phyloP scores from a whole-genome alignment of 2,113 vertebrate genomes.

The Litocranius walleri region DNA sequence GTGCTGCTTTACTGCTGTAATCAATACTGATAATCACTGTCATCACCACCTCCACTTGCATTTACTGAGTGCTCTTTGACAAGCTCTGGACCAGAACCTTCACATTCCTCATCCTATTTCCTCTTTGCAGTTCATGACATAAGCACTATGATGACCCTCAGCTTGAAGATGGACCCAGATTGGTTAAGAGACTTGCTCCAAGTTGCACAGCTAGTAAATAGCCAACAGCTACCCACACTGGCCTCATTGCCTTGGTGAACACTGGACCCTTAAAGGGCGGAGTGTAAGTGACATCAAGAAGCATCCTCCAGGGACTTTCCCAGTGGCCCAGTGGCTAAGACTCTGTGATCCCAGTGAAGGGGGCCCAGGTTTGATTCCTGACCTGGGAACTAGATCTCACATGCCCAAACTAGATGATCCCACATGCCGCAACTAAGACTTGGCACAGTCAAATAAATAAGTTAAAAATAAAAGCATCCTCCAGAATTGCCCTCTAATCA shows the following conservation, averaged over 20 bases:
- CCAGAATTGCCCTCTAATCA: neutral
- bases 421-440: neutral
- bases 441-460: neutral
- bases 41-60: rapidly evolving
- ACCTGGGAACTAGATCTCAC: neutral
- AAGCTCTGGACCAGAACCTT: neutral
- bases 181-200: neutral
- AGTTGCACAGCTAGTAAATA: neutral
- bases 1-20: neutral
- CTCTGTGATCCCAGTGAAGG: neutral
- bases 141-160: neutral
- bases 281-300: neutral
- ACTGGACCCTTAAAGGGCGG: rapidly evolving
- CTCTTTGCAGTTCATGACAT: neutral
- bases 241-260: too few relatives aligned
- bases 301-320: neutral
- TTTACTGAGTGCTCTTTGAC: neutral
- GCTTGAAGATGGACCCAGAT: neutral
- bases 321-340: neutral
- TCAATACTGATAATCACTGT: neutral
- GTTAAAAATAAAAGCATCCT: neutral
- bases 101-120: neutral
- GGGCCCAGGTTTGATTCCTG: neutral
- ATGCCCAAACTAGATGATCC: neutral
- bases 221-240: rapidly evolving